Conservation (phyloP, 2,888 invertebrate species). For the Megamerina dolium region DNA sequence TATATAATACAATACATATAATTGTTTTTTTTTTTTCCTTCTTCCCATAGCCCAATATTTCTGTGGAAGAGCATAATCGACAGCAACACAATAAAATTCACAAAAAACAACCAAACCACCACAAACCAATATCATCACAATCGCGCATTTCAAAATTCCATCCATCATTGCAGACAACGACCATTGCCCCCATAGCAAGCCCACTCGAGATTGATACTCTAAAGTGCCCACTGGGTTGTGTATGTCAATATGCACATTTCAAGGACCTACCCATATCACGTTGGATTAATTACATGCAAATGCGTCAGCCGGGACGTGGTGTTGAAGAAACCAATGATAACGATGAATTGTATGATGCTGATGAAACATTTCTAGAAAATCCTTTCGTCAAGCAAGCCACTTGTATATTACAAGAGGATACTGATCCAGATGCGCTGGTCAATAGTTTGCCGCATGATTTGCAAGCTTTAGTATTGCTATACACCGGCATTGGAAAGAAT, state of each 20-base stretch:
- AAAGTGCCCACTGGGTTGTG: constrained; percentile 52
- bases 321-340: constrained; percentile 26
- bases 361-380: constrained; percentile 45
- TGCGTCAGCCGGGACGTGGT: constrained; percentile 10
- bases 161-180: too few relatives aligned
- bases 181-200: neutral
- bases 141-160: neutral
- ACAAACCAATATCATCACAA: neutral
- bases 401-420: constrained; percentile 53
- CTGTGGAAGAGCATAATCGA: too few relatives aligned
- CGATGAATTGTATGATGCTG: constrained; percentile 46
- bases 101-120: constrained; percentile 4
- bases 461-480: constrained; percentile 55
- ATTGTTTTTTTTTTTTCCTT: too few relatives aligned
- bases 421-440: constrained; percentile 46
- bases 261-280: constrained; percentile 54
- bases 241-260: constrained; percentile 54
- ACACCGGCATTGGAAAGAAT: constrained; percentile 49
- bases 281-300: constrained; percentile 48
- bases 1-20: too few relatives aligned
- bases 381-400: constrained; percentile 52
- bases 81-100: constrained; percentile 1
- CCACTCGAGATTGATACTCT: constrained; percentile 30
- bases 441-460: constrained; percentile 50
- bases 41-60: too few relatives aligned